Base-by-base conservation (phyloP, 2,797 vertebrate genomes). In the Lagocephalus sceleratus region DNA sequence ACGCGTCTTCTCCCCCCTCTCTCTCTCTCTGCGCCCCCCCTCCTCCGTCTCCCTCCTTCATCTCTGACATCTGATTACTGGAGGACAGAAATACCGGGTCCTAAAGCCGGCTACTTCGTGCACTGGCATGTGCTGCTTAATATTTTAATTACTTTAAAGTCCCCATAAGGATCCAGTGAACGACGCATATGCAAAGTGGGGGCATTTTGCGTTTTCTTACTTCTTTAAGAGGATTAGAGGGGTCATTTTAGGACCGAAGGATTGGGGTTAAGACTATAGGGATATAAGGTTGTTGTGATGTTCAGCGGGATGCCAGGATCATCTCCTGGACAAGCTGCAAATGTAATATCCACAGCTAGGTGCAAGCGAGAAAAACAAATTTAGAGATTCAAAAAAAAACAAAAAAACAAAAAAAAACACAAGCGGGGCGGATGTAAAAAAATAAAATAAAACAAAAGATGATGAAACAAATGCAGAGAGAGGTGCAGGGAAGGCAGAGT, bases 211-310 rank as follows among this genome's bases (percentile, higher is more conserved):
- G 68, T 82, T 81, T 86, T 82, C 78, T 82, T 80, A 60, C 70
- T 71, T 54, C 44, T 75, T 75, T 74, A 84, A 85, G 79, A 80
- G 71, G 83, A 82, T 85, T 86, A 84, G 10, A 6, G 6, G 47
- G 54, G 60, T 62, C 61, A 51, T 68, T 83, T 77, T 54, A 61
- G 71, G 54, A 54, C 63, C 62, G 63, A 59, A 51, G 66, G 73
- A 78, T 80, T 78, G 48, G 46, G 68, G 72, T 73, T 77, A 78
- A 72, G 43, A 69, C 56, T 38, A 20, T 44, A 23, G 51, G 38
- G 61, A 60, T 65, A 17, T 75, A 63, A 70, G 53, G 69, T 72
- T 64, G 51, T 45, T 32, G 51, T 60, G 39, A 54, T 63, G 51
- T 71, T 47, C 19, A 38, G 14, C 51, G 10, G 57, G 40, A 60